These are phyloP conservation scores for Semnornis frantzii DNA, from an alignment of 2,113 vertebrate species.

Conservation along the genomic window DNA sequence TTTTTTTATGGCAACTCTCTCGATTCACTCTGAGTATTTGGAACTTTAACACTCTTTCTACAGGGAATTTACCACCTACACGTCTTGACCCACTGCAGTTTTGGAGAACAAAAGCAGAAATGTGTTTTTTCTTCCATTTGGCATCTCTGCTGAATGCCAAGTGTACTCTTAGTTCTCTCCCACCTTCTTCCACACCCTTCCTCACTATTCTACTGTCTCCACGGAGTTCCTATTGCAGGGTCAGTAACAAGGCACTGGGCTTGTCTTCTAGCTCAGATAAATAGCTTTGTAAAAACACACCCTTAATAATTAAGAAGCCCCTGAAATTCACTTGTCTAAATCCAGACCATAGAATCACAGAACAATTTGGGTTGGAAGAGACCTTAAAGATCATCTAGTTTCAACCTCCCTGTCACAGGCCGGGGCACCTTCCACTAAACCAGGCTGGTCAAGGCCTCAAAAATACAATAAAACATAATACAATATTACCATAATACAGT, in stretches of 20 bases:
- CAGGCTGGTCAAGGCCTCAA: no score
- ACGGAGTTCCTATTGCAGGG: not conserved
- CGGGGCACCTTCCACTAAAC: no score
- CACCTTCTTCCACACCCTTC: conserved; percentile 51
- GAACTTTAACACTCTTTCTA: not conserved
- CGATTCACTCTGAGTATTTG: not conserved
- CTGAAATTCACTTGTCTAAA: not conserved
- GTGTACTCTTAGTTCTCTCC: conserved; percentile 23
- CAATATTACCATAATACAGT: no score
- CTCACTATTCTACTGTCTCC: not conserved
- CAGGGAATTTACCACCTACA: conserved; percentile 42
- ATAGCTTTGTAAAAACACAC: not conserved
- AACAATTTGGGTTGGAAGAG: no score
- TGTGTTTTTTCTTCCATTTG: not conserved
- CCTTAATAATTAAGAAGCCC: not conserved
- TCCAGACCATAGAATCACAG: not conserved
- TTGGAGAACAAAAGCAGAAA: conserved; percentile 29
- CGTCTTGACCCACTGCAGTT: not conserved
- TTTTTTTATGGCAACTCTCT: not conserved
- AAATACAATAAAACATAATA: no score
- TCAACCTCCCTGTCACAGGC: no score
- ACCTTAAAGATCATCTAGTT: no score
- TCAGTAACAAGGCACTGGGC: not conserved
- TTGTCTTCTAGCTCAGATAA: not conserved
- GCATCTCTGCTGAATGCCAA: conserved; percentile 11